A percentile compares a stretch with the other conserved stretches of the same genome.
These are phyloP conservation scores for Neomicropteryx cornuta DNA, from an alignment of 1,140 invertebrate species.

Conservation along the genomic window DNA sequence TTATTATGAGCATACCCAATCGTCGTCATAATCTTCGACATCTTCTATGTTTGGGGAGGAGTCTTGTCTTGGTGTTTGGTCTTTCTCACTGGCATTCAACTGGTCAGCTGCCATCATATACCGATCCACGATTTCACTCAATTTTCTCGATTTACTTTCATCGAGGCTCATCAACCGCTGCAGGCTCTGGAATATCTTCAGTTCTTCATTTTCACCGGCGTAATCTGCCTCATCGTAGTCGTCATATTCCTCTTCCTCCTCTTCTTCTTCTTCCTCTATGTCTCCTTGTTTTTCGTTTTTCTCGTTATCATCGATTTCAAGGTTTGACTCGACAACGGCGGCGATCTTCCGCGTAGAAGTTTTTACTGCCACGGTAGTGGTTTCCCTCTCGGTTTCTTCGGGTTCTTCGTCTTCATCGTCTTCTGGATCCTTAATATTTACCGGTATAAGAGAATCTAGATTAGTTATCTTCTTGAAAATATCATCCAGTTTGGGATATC, in stretches of 20 bases:
- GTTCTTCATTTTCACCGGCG: neutral
- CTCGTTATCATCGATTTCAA: conserved; percentile 6
- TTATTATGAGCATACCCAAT: conserved; percentile 8
- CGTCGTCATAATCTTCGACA: conserved; percentile 6
- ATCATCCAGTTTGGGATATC: conserved; percentile 9
- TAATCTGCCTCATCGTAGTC: neutral
- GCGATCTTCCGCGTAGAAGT: neutral
- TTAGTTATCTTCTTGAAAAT: conserved; percentile 11
- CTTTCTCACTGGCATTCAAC: neutral
- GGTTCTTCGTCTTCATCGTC: neutral
- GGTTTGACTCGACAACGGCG: conserved; percentile 3
- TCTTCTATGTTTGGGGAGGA: conserved; percentile 1
- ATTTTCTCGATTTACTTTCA: neutral
- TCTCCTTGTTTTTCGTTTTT: conserved; percentile 1
- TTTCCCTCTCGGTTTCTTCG: neutral
- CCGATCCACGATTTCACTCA: conserved; percentile 2
- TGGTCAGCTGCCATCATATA: conserved; percentile 6
- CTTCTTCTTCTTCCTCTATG: conserved; percentile 3
- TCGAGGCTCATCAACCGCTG: neutral
- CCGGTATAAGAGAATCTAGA: too few species aligned
- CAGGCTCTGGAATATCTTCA: neutral
- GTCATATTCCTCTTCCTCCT: conserved; percentile 3
- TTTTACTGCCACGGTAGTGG: neutral
- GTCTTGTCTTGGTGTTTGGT: neutral
- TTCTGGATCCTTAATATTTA: neutral